phyloP scores from a whole-genome alignment of 2,888 invertebrate genomes.

The Eupsilia transversa region DNA sequence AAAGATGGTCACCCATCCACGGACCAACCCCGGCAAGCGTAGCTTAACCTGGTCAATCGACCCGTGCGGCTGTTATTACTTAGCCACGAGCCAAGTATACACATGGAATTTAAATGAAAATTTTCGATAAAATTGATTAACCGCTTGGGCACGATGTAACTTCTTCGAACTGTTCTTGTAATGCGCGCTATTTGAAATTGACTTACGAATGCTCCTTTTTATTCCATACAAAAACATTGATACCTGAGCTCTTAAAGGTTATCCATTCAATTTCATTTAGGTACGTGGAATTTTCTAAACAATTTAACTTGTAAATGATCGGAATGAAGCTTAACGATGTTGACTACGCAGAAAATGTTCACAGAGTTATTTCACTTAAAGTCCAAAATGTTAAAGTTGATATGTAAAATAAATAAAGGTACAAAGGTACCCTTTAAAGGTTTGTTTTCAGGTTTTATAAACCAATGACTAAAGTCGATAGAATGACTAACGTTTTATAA shows the following conservation, averaged over 20 bases:
- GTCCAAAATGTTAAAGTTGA: slow-evolving; percentile 21
- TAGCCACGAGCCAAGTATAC: too few species aligned
- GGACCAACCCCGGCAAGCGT: too few species aligned
- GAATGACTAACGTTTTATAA: not conserved
- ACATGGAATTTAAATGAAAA: too few species aligned
- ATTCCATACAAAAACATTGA: not conserved
- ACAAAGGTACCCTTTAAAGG: not conserved
- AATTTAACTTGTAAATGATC: slow-evolving; percentile 45
- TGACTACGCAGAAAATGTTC: slow-evolving; percentile 32
- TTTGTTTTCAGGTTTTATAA: slow-evolving; percentile 11
- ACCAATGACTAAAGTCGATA: slow-evolving; percentile 14
- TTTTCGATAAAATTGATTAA: not conserved
- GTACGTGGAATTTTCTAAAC: slow-evolving; percentile 31
- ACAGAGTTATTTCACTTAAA: slow-evolving; percentile 37
- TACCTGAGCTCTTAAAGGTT: slow-evolving; percentile 5
- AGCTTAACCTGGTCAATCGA: too few species aligned
- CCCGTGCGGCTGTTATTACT: too few species aligned
- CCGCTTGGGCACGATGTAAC: not conserved
- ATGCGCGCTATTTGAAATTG: not conserved
- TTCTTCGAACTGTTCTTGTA: not conserved
- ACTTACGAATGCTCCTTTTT: not conserved
- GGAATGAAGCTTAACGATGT: slow-evolving; percentile 25
- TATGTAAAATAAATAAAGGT: slow-evolving; percentile 29
- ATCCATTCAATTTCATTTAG: slow-evolving; percentile 25
- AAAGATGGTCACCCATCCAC: too few species aligned